A percentile compares a stretch with the other conserved stretches of the same genome.
phyloP scores from a whole-genome alignment of 2,888 invertebrate species.

The Tipula helvola region DNA sequence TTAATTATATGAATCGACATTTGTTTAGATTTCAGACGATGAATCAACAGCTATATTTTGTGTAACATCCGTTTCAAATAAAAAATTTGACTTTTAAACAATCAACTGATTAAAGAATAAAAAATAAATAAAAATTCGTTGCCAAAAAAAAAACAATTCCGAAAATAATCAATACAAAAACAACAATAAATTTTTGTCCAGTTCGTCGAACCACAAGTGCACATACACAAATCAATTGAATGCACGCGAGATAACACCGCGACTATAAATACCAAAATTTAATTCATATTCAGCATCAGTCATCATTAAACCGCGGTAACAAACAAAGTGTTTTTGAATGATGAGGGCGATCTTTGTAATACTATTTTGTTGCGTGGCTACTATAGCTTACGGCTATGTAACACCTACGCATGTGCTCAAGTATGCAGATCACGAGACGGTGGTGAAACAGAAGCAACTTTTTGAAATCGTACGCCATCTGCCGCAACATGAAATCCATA shows the following conservation, averaged over 20 bases:
- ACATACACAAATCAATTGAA: neutral
- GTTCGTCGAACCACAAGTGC: neutral
- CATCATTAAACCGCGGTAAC: conserved; percentile 10
- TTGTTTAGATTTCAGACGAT: too few relatives aligned
- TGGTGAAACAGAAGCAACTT: conserved; percentile 39
- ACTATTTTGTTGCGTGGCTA: conserved; percentile 19
- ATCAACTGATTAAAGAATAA: neutral
- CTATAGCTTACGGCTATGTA: neutral
- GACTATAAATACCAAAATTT: neutral
- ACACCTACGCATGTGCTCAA: conserved; percentile 20
- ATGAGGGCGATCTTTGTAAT: conserved; percentile 17
- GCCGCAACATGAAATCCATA: conserved; percentile 43
- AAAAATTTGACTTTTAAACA: neutral
- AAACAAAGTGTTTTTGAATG: neutral
- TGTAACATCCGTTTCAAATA: too few relatives aligned
- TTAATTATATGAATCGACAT: too few relatives aligned
- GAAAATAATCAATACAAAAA: neutral
- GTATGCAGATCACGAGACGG: conserved; percentile 40
- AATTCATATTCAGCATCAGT: neutral
- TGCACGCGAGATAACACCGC: neutral
- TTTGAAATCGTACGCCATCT: conserved; percentile 42
- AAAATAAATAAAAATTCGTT: neutral
- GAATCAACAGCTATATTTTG: too few relatives aligned
- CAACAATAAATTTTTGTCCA: neutral
- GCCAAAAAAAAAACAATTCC: neutral